Percentiles rank a stretch among this genome's conserved stretches.
These are phyloP conservation scores for Amblyornis subalaris DNA, from an alignment of 2,113 vertebrate genomes.

Conservation along the genomic window DNA sequence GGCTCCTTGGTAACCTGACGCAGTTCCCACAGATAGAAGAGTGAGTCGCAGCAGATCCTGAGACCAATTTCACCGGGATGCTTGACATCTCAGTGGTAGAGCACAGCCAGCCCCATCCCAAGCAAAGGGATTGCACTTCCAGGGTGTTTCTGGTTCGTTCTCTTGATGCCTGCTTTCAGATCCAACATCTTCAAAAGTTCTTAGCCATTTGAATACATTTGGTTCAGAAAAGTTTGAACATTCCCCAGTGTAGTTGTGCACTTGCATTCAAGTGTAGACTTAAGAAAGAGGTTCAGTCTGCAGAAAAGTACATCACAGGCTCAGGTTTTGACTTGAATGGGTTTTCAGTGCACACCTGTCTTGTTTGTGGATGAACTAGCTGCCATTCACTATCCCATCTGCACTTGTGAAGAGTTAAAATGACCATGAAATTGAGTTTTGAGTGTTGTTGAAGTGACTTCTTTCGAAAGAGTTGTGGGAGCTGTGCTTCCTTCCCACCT, in stretches of 20 bases:
- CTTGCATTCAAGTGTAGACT: neutral
- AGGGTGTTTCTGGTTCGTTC: fast-evolving
- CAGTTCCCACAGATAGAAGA: neutral
- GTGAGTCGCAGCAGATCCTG: neutral
- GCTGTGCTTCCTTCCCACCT: neutral
- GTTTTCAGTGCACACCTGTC: neutral
- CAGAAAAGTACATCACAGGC: neutral
- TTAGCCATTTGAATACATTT: neutral
- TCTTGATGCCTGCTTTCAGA: neutral
- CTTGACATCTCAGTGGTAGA: neutral
- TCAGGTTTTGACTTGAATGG: neutral
- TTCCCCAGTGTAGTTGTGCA: neutral
- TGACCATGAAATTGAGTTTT: neutral
- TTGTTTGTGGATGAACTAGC: neutral
- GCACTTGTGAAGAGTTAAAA: neutral
- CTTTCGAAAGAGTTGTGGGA: neutral
- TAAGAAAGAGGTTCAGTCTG: neutral
- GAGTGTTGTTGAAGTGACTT: neutral
- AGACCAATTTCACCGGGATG: neutral
- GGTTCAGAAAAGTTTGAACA: neutral
- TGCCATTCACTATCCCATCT: neutral
- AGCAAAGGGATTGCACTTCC: neutral
- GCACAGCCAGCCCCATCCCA: neutral
- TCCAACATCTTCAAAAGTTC: neutral
- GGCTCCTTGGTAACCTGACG: neutral